Conservation (phyloP, 2,113 vertebrate species). For the Indicator maculatus region DNA sequence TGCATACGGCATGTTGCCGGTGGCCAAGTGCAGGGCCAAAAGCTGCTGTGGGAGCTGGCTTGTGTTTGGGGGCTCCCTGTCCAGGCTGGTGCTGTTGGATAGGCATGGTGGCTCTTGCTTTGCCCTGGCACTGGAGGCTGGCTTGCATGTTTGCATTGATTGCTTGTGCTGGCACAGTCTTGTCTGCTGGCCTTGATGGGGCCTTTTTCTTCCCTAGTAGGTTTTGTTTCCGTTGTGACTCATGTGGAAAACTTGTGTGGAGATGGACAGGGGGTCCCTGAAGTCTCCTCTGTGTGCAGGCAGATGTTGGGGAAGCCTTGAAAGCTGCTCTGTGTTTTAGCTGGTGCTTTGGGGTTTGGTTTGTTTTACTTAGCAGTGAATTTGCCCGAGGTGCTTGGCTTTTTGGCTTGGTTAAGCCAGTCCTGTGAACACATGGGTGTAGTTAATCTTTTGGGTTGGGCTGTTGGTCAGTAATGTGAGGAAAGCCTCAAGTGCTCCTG, state of each 20-base stretch:
- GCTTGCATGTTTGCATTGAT: background rate
- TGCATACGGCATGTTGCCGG: background rate
- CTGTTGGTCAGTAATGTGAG: background rate
- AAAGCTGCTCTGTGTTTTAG: background rate
- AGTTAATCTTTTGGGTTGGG: background rate
- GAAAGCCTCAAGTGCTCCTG: background rate
- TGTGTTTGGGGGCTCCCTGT: background rate
- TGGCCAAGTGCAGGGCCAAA: background rate
- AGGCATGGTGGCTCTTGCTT: background rate
- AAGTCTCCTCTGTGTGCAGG: background rate
- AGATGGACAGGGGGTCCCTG: background rate
- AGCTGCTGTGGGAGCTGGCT: background rate
- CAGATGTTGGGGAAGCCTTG: background rate
- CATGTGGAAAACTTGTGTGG: background rate
- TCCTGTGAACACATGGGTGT: background rate
- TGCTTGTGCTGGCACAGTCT: background rate
- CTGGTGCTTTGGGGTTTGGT: background rate
- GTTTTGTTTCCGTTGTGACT: background rate
- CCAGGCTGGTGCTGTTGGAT: background rate
- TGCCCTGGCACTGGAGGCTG: background rate
- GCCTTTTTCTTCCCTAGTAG: background rate
- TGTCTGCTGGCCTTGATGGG: background rate
- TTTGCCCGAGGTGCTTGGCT: background rate
- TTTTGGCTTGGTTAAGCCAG: background rate
- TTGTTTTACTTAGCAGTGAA: background rate